phyloP scores from a whole-genome alignment of 2,113 vertebrate genomes.

The Leucoraja erinaceus region DNA sequence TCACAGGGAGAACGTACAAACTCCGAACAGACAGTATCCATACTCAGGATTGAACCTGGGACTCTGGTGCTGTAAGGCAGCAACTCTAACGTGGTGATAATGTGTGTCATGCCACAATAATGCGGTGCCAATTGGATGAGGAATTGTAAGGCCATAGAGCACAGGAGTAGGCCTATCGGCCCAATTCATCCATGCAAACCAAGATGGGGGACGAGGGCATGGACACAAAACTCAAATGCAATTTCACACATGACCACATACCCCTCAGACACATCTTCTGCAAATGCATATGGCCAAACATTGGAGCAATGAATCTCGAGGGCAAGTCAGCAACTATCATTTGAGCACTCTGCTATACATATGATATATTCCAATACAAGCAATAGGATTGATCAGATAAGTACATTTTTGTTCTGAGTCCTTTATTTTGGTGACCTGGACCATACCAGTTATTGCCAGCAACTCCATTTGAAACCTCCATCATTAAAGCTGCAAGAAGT shows the following conservation, averaged over 20 bases:
- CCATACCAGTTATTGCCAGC: too few relatives aligned
- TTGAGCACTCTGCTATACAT: not conserved
- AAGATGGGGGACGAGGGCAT: not conserved
- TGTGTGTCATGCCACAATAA: not conserved
- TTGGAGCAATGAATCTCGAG: not conserved
- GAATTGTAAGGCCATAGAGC: too few relatives aligned
- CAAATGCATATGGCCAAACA: not conserved
- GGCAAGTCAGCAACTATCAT: not conserved
- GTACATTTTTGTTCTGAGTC: not conserved
- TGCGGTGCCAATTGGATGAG: not conserved
- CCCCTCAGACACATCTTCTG: not conserved
- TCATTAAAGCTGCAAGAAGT: too few relatives aligned
- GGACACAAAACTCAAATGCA: not conserved
- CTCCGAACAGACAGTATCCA: too few relatives aligned
- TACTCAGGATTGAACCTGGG: too few relatives aligned
- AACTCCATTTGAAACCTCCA: too few relatives aligned
- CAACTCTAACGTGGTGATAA: not conserved
- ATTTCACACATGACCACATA: not conserved
- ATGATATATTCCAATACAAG: not conserved
- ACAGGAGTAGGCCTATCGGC: too few relatives aligned
- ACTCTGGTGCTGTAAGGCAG: too few relatives aligned
- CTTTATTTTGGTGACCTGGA: not conserved
- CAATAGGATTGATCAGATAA: not conserved
- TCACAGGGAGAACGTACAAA: too few relatives aligned
- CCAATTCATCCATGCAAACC: too few relatives aligned